Base-by-base conservation (phyloP, 2,797 vertebrate genomes). In the Dallia pectoralis region DNA sequence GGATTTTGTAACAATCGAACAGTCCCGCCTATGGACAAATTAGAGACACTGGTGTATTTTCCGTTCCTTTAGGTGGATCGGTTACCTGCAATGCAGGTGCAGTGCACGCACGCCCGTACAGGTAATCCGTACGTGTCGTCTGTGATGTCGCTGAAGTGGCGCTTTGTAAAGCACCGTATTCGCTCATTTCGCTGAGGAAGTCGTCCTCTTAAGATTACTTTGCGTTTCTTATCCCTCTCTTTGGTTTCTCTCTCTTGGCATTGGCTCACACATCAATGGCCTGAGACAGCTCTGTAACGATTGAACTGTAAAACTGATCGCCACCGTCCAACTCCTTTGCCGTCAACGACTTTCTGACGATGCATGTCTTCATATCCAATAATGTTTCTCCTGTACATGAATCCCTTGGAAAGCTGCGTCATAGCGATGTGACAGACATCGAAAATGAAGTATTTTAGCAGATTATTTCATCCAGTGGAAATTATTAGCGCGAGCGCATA, bases 261-360 rank as follows among this genome's bases (percentile, higher is more conserved):
- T 44, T 44, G 40, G 8, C 40, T 44, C 71, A 71, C 64, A 18
- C 51, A 33, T 69, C 69, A 71, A 65, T 70, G 69, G 56, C n/a
- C 33, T 33, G 32, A 25, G 63, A 68, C 69, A 73, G 56, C 71
- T 69, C 70, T 67, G 69, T 67, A 69, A 79, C 76, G 48, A 47
- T 51, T 56, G 25, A 15, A 32, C 71, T 71, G 69, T 48, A 22
- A 32, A 76, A 67, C 74, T 67, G 47, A 75, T 72, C 59, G 69
- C 44, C 44, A n/a, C 27, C 22, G 56, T 65, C 66, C 61, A 77
- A 63, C 65, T 64, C 71, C 64, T 15, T 61, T 22, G 63, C 65
- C 59, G 72, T 72, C 56, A 74, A 49, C 69, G 40, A 11, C 11
- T 70, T 29, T 25, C 65, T 25, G 61, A 11, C 1, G 78, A 76